These are phyloP conservation scores for Eunapius fragilis DNA, from an alignment of 37 sponge, comb jelly and placozoan species.

Conservation along the genomic window DNA sequence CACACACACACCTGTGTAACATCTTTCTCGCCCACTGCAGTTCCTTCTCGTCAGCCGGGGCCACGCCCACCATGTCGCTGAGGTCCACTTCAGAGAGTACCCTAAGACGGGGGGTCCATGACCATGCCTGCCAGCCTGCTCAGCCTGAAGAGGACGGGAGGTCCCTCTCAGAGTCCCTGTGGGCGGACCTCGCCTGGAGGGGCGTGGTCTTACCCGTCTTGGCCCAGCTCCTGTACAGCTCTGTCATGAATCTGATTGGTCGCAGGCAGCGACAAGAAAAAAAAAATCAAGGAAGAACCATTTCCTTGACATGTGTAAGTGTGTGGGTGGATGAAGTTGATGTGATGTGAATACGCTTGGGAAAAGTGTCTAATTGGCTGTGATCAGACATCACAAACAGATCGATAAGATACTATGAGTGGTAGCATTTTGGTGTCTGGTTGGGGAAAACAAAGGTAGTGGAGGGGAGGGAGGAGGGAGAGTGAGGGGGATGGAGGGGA, in stretches of 20 bases:
- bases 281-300: too few relatives aligned
- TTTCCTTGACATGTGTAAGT: too few relatives aligned
- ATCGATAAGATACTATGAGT: too few relatives aligned
- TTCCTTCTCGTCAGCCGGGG: slow-evolving; percentile 29
- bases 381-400: too few relatives aligned
- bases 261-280: not conserved
- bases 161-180: slow-evolving; percentile 14
- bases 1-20: slow-evolving; percentile 46
- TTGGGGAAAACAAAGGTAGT: slow-evolving; percentile 29
- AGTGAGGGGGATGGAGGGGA: not conserved
- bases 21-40: slow-evolving; percentile 50
- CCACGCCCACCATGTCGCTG: slow-evolving; percentile 5
- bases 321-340: not conserved
- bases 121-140: slow-evolving; percentile 45
- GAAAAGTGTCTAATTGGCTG: too few relatives aligned
- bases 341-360: too few relatives aligned
- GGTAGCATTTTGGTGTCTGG: too few relatives aligned
- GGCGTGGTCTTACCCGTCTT: not conserved
- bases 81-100: slow-evolving; percentile 20
- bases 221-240: slow-evolving; percentile 41
- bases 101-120: slow-evolving; percentile 14
- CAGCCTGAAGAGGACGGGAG: slow-evolving; percentile 25
- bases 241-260: slow-evolving; percentile 34
- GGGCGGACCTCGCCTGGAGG: not conserved
- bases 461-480: slow-evolving; percentile 31